Evolutionary conservation across 2,113 vertebrate species (phyloP).

Genomic region (Mohoua ochrocephala): DNA sequence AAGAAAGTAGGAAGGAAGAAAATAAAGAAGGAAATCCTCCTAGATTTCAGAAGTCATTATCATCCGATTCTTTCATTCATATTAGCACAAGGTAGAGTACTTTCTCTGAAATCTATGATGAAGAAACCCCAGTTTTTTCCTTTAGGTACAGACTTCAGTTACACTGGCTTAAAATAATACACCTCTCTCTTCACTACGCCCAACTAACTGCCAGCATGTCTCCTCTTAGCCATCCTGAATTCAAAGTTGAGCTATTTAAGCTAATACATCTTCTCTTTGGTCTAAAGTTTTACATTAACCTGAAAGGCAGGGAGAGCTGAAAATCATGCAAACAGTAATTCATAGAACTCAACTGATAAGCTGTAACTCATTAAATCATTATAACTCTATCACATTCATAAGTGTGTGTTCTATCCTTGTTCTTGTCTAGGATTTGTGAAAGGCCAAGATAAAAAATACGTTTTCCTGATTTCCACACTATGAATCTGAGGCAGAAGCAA

Average conservation of each 20-base stretch:
- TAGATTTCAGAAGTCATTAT: background rate
- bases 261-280: background rate
- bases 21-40: background rate
- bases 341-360: background rate
- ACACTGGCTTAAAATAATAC: background rate
- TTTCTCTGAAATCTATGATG: background rate
- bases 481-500: background rate
- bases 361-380: slow-evolving; percentile 4
- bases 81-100: background rate
- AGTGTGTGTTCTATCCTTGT: background rate
- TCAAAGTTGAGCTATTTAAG: background rate
- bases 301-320: background rate
- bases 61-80: background rate
- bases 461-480: background rate
- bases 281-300: background rate
- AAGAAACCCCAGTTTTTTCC: background rate
- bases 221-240: background rate
- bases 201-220: accelerated
- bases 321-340: background rate
- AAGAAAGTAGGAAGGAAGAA: background rate
- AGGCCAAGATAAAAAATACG: background rate
- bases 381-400: background rate
- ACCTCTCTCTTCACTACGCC: background rate
- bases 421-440: background rate
- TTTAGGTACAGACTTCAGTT: background rate